phyloP scores from a whole-genome alignment of 2,888 invertebrate species.

The Sinhomidia bicolor region DNA sequence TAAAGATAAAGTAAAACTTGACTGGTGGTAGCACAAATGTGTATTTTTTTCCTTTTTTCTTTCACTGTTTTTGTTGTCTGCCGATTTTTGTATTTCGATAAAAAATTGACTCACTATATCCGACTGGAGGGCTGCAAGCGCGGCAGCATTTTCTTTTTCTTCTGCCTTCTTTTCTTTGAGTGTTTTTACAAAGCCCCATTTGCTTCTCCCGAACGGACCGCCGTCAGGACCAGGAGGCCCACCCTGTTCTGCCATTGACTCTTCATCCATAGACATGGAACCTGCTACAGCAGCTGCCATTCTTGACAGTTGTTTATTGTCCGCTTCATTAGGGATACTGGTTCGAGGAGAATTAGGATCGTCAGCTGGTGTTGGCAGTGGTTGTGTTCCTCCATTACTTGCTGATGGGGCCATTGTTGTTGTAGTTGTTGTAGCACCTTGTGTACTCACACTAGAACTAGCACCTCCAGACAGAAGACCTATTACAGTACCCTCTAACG shows the following conservation, averaged over 20 bases:
- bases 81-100: constrained; percentile 11
- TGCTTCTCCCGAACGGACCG: constrained; percentile 86
- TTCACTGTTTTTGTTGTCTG: too few relatives aligned
- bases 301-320: constrained; percentile 73
- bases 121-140: constrained; percentile 77
- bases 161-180: constrained; percentile 94
- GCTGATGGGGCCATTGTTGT: not conserved
- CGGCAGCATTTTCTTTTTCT: constrained; percentile 84
- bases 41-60: too few relatives aligned
- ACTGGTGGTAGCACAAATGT: too few relatives aligned
- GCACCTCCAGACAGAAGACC: constrained; percentile 79
- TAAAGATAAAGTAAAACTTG: not conserved
- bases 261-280: constrained; percentile 79
- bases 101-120: constrained; percentile 73
- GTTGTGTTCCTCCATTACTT: not conserved
- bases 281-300: constrained; percentile 49
- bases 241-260: constrained; percentile 70
- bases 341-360: constrained; percentile 58
- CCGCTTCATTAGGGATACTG: constrained; percentile 72
- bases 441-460: constrained; percentile 81
- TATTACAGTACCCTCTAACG: constrained; percentile 82
- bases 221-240: constrained; percentile 80
- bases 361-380: constrained; percentile 41
- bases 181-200: constrained; percentile 95
- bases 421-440: constrained; percentile 80